Evolutionary conservation across 64 coral and sea anemone species (phyloP).

Genomic region (Trachythela sp.): DNA sequence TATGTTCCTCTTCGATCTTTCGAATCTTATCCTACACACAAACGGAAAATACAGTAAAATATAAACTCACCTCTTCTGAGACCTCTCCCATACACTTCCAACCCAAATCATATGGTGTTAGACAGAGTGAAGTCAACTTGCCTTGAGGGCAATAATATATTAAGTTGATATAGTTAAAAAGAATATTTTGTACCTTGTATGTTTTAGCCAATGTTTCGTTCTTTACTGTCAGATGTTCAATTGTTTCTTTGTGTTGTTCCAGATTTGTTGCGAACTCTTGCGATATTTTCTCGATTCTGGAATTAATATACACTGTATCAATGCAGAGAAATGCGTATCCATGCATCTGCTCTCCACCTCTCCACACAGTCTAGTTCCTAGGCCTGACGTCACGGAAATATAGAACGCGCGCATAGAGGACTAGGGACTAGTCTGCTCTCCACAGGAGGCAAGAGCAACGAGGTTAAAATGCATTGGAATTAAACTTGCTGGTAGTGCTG

Average conservation of each 20-base stretch:
- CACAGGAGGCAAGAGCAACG: too few species aligned
- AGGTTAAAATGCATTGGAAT: too few species aligned
- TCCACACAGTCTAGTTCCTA: too few species aligned
- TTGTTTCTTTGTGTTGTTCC: slow-evolving; percentile 14
- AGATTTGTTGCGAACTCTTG: not conserved
- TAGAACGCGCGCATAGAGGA: too few species aligned
- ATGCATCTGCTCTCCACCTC: not conserved
- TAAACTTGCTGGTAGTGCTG: too few species aligned
- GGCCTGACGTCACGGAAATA: too few species aligned
- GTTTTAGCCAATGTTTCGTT: slow-evolving; percentile 10
- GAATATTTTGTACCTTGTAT: not conserved
- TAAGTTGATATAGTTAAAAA: too few species aligned
- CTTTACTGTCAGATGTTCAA: not conserved
- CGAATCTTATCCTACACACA: slow-evolving; percentile 60
- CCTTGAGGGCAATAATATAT: too few species aligned
- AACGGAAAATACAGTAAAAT: not conserved
- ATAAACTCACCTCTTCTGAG: not conserved
- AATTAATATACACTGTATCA: not conserved
- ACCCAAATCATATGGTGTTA: too few species aligned
- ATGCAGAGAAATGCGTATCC: not conserved
- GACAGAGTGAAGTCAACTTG: not conserved
- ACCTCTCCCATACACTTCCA: too few species aligned
- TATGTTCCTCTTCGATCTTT: slow-evolving; percentile 58
- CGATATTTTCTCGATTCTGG: not conserved
- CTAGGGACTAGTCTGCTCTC: too few species aligned